These are phyloP conservation scores for Drosophila albomicans DNA, from an alignment of 1,140 invertebrate species.

Conservation along the genomic window DNA sequence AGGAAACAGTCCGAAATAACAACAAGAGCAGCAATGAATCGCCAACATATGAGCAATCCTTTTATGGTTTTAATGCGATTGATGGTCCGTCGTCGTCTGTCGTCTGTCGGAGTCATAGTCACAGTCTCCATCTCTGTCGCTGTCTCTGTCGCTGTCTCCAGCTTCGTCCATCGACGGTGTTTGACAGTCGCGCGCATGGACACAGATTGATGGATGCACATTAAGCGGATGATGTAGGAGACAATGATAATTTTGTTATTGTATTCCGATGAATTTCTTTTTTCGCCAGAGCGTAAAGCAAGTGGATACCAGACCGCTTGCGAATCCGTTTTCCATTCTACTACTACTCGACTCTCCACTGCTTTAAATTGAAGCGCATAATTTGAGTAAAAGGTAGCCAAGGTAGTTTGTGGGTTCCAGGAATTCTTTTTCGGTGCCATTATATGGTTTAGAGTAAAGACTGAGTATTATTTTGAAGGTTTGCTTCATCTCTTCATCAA, in stretches of 20 bases:
- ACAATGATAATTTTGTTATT: conserved; percentile 82
- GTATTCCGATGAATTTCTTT: conserved; percentile 58
- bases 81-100: conserved; percentile 67
- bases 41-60: conserved; percentile 79
- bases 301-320: conserved; percentile 38
- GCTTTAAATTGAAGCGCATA: conserved; percentile 70
- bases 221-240: conserved; percentile 79
- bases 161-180: conserved; percentile 35
- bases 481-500: conserved; percentile 56
- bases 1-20: conserved; percentile 40
- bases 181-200: conserved; percentile 63
- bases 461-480: conserved; percentile 25
- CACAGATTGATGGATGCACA: conserved; percentile 84
- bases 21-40: conserved; percentile 43
- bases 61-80: conserved; percentile 84
- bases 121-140: conserved; percentile 10
- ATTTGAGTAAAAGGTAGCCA: conserved; percentile 55
- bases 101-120: conserved; percentile 5
- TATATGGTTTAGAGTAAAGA: conserved; percentile 52
- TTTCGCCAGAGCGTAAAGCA: conserved; percentile 39
- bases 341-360: conserved; percentile 6
- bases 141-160: conserved; percentile 28
- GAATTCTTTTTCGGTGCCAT: conserved; percentile 60
- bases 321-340: conserved; percentile 7
- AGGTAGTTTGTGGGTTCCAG: conserved; percentile 40